Evolutionary conservation across 1,140 invertebrate genomes (phyloP), one percentile per base, ranked within the genome.

Genomic region (Samia ricini): DNA sequence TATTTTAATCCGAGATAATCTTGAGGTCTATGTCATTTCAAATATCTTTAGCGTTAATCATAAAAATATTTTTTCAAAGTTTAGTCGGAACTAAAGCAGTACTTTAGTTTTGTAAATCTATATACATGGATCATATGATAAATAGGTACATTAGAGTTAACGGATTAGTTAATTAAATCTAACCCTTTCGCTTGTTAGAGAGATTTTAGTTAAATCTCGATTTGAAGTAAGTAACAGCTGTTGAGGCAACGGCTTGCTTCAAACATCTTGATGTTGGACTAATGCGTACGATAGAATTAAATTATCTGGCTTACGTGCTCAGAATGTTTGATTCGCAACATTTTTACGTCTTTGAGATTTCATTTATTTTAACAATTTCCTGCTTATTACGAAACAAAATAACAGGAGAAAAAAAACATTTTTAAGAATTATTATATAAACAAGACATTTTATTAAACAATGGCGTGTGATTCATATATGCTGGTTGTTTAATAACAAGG

Each of bases 151-250:
- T n/a, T n/a, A 36, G 55, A 66, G 55, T 58, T 61, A 66, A 48
- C 60, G 54, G 29, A 29, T 19, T 61, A 61, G 54, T 48, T 62
- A 61, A 66, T 66, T 61, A 61, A 62, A 56, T 51, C 12, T 48
- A 58, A 57, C 60, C 64, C 64, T 58, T 66, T 66, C 29, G 64
- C 26, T 66, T 57, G 52, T 49, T 49, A 50, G 57, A 19, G 36
- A 49, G 36, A 24, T 59, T 59, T 59, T 26, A 26, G 57, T 59
- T 23, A 23, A 59, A 59, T 42, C 36, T 49, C 36, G 42, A 50
- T 50, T 50, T 50, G 36, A 24, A 59, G 42, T 59, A 49, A 18
- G 42, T 49, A 59, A 59, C 57, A 59, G 36, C 36, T 59, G 57
- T 23, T 59, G 18, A 21, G 36, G 57, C 15, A 42, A 49, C 57